Evolutionary conservation across 2,888 invertebrate genomes (phyloP).

Genomic region (Lottia scabra): DNA sequence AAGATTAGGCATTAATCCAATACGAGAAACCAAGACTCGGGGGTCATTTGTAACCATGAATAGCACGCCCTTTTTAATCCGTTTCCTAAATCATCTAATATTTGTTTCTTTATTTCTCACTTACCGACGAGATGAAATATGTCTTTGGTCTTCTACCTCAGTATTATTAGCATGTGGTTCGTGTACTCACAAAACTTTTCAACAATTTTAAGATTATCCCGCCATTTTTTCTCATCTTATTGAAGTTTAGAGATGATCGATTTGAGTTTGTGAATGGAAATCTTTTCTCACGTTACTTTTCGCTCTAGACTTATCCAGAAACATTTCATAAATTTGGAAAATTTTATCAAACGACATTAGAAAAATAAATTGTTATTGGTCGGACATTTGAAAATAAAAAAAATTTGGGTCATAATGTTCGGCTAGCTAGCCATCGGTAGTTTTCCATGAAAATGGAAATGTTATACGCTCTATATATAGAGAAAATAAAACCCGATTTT

Average conservation of each 20-base stretch:
- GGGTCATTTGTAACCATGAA: background rate
- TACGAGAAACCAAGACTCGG: background rate
- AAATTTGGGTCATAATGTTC: too few species aligned
- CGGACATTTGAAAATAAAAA: too few species aligned
- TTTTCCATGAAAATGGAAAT: too few species aligned
- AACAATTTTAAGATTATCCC: background rate
- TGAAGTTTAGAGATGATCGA: background rate
- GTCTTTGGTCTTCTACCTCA: background rate
- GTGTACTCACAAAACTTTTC: background rate
- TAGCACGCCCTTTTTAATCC: conserved; percentile 5
- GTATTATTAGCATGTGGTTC: background rate
- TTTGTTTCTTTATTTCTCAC: conserved; percentile 1
- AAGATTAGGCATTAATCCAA: conserved; percentile 1
- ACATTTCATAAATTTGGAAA: too few species aligned
- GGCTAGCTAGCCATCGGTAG: too few species aligned
- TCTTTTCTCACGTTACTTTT: background rate
- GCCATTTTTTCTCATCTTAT: background rate
- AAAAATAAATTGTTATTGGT: too few species aligned
- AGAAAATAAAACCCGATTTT: too few species aligned
- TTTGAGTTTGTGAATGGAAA: background rate
- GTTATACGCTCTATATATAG: too few species aligned
- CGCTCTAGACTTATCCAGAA: too few species aligned
- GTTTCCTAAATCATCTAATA: background rate
- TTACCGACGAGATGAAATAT: background rate
- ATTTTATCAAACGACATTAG: too few species aligned